Conservation (phyloP, 2,888 invertebrate genomes). For the Drosophila multiciliata region DNA sequence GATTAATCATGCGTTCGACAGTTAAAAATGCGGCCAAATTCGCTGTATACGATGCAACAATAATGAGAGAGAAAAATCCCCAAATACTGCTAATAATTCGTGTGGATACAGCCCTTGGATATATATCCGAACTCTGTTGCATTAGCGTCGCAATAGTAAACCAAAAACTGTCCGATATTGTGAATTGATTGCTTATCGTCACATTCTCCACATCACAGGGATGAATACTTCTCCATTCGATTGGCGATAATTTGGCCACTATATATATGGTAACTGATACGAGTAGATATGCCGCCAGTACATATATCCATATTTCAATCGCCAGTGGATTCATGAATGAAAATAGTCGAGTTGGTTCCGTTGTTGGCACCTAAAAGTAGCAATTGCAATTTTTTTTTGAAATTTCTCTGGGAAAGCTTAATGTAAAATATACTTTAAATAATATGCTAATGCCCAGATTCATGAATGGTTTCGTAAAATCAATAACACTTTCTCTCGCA, state of each 20-base stretch:
- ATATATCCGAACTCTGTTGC: slow-evolving; percentile 93
- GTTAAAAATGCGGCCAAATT: slow-evolving; percentile 96
- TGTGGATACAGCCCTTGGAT: slow-evolving; percentile 89
- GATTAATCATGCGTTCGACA: slow-evolving; percentile 94
- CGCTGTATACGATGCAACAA: slow-evolving; percentile 96
- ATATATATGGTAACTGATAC: slow-evolving; percentile 92
- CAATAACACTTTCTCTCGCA: slow-evolving; percentile 94
- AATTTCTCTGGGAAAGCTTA: not conserved
- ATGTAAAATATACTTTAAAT: slow-evolving; percentile 88
- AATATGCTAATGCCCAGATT: slow-evolving; percentile 95
- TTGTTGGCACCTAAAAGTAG: slow-evolving; percentile 88
- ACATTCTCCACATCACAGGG: slow-evolving; percentile 86
- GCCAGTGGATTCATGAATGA: slow-evolving; percentile 95
- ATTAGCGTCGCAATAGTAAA: slow-evolving; percentile 95
- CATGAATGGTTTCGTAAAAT: slow-evolving; percentile 97
- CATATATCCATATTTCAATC: slow-evolving; percentile 94
- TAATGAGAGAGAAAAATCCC: slow-evolving; percentile 97
- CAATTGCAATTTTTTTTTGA: not conserved
- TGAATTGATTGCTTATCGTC: slow-evolving; percentile 90
- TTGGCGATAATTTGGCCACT: slow-evolving; percentile 92
- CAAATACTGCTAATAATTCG: slow-evolving; percentile 94
- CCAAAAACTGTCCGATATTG: slow-evolving; percentile 93
- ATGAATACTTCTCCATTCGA: slow-evolving; percentile 92
- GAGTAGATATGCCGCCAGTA: slow-evolving; percentile 91
- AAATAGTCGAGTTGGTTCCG: slow-evolving; percentile 90